Percentiles rank a stretch among this genome's conserved stretches.
Conservation (phyloP, 2,113 vertebrate genomes). For the Ophthalmolycus amberensis region DNA sequence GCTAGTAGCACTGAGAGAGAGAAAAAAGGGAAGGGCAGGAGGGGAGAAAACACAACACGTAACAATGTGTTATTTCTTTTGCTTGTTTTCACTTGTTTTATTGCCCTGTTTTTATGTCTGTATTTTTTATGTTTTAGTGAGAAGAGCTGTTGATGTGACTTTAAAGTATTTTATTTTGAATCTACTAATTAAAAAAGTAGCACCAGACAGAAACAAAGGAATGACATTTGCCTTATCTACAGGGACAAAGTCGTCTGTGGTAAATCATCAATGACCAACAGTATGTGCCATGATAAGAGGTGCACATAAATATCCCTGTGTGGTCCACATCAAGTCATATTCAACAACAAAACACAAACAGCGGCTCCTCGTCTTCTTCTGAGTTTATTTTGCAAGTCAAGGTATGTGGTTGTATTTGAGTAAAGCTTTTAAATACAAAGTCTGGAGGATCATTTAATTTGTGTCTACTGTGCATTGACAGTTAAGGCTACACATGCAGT, state of each 20-base stretch:
- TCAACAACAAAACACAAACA: not conserved
- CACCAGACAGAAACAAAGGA: not conserved
- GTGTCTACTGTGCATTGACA: too few relatives aligned
- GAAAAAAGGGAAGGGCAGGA: too few relatives aligned
- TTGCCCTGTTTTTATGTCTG: too few relatives aligned
- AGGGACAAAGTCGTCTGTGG: not conserved
- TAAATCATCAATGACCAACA: constrained; percentile 17
- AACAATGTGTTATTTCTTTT: not conserved
- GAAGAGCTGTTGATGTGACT: not conserved
- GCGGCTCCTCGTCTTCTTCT: not conserved
- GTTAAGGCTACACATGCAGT: not conserved
- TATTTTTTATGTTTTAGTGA: not conserved
- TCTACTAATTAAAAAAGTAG: not conserved
- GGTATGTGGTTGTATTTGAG: not conserved
- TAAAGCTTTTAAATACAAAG: not conserved
- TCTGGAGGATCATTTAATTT: not conserved
- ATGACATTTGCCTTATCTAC: not conserved
- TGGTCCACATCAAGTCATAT: not conserved
- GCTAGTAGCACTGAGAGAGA: too few relatives aligned
- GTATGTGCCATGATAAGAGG: not conserved
- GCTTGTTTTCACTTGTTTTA: not conserved
- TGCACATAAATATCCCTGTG: constrained; percentile 27
- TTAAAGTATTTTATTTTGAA: not conserved
- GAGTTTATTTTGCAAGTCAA: not conserved
- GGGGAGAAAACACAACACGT: too few relatives aligned